A percentile compares a stretch with the other conserved stretches of the same genome.
phyloP scores from a whole-genome alignment of 2,113 vertebrate species.

The Phaethornis superciliosus region DNA sequence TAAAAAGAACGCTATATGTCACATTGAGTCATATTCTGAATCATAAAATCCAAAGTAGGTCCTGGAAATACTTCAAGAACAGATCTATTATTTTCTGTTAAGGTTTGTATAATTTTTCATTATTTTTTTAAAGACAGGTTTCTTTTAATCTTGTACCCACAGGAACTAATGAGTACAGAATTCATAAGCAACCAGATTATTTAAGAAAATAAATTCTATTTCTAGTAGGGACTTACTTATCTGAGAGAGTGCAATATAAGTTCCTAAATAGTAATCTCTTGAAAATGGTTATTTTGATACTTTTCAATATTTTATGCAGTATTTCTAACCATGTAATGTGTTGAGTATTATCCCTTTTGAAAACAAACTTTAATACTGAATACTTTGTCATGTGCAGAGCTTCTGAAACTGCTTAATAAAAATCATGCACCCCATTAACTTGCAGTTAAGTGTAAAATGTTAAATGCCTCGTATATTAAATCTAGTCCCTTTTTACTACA shows the following conservation, averaged over 20 bases:
- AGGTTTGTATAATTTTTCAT: neutral
- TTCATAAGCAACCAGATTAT: neutral
- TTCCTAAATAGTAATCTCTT: neutral
- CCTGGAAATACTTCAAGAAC: neutral
- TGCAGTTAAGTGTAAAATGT: too few relatives aligned
- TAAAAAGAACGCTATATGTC: neutral
- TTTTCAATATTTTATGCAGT: neutral
- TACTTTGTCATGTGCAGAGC: neutral
- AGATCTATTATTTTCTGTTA: neutral
- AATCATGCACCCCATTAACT: neutral
- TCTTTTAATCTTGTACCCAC: neutral
- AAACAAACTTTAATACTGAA: neutral
- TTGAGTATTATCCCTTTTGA: neutral
- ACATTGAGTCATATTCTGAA: neutral
- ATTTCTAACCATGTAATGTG: neutral
- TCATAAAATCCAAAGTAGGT: neutral
- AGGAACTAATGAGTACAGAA: neutral
- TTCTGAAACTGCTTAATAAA: neutral
- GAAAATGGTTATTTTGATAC: neutral
- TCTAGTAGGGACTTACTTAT: neutral
- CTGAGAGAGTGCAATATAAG: neutral
- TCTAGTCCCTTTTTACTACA: neutral
- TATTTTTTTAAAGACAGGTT: accelerated
- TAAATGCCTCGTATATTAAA: too few relatives aligned
- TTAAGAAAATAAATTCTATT: neutral